These are phyloP conservation scores for Carabus problematicus DNA, from an alignment of 2,888 invertebrate genomes.

Conservation along the genomic window DNA sequence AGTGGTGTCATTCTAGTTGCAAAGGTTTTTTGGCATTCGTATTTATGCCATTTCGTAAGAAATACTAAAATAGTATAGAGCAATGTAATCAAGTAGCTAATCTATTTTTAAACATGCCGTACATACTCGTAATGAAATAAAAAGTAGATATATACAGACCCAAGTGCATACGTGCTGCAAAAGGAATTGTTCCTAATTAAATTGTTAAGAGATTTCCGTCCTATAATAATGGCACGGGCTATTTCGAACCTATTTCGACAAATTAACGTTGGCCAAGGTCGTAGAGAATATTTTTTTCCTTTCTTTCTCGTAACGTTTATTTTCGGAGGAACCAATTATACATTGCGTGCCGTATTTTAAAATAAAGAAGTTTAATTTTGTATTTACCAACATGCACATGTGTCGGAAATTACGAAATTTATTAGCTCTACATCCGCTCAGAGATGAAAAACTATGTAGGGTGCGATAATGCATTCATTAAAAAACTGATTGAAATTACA, in stretches of 20 bases:
- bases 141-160: not conserved
- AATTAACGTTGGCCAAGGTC: conserved; percentile 34
- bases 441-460: conserved; percentile 8
- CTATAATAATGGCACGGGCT: conserved; percentile 3
- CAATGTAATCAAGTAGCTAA: conserved; percentile 2
- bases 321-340: conserved; percentile 28
- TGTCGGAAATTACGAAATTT: conserved; percentile 39
- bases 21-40: too few relatives aligned
- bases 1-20: too few relatives aligned
- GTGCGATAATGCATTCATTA: conserved; percentile 30
- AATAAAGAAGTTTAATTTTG: conserved; percentile 30
- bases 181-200: conserved; percentile 2
- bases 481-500: not conserved
- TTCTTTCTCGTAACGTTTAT: conserved; percentile 16
- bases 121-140: conserved; percentile 6
- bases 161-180: not conserved
- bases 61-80: conserved; percentile 6
- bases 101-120: conserved; percentile 7
- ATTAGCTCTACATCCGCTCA: conserved; percentile 33
- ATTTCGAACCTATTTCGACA: conserved; percentile 21
- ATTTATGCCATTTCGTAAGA: conserved; percentile 4
- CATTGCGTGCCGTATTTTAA: conserved; percentile 28
- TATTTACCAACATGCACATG: conserved; percentile 33
- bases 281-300: conserved; percentile 20
- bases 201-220: conserved; percentile 4